Base-by-base conservation (phyloP, 2,113 vertebrate species). In the Amphiprion ocellaris region DNA sequence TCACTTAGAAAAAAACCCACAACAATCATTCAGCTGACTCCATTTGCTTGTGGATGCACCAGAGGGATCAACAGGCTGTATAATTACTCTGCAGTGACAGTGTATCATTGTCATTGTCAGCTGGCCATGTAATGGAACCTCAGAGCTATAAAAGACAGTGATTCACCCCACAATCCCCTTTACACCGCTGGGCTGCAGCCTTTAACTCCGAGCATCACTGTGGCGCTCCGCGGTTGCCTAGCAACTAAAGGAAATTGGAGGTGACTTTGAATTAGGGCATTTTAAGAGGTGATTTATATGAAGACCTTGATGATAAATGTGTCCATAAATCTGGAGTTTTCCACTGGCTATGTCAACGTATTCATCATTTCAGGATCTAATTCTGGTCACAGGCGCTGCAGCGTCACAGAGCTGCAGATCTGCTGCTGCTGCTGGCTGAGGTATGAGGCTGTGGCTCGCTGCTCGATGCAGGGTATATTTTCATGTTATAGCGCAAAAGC, bases 201-300 rank as follows among this genome's bases (percentile, higher is more conserved):
- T 84, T 85, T 79, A 86, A 89, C 89, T 81, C 79, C 12, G 2
- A 85, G 85, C 90, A 88, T 89, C 82, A 37, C 87, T 66, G 74
- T 66, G 68, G 83, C 41, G 14, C 90, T 78, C 77, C 58, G 2
- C 9, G 47, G 94, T 95, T 94, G 93, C 94, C 78, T 90, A 92
- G 94, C 92, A 94, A 95, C 94, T 83, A 76, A 85, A 90, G 74
- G 78, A 84, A 93, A 92, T 79, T 71, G 82, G 79, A 92, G 72
- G 91, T 92, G 89, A 85, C 76, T 92, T 91, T 91, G 89, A 94
- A 92, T 92, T 83, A 86, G 82, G 79, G 56, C 60, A 71, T 86
- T 90, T 88, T 81, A 87, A 74, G 64, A 80, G 68, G 68, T 87
- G 87, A 85, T 89, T 87, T 89, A 83, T 78, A 74, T 64, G 30